Conservation (phyloP, 1,140 invertebrate species). For the Hypsibius dujardini region DNA sequence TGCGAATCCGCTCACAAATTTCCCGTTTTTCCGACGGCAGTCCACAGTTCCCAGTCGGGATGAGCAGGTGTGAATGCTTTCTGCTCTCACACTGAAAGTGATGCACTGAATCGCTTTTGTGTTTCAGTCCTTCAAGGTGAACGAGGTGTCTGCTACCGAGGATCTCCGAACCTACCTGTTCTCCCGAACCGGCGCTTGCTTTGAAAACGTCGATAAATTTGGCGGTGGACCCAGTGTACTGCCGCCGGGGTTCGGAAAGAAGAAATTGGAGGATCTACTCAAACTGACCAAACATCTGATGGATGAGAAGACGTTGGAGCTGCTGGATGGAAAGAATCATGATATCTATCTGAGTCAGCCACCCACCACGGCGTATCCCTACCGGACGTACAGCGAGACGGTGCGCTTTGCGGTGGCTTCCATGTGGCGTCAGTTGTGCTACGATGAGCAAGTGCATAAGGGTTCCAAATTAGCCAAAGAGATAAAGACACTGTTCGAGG, state of each 20-base stretch:
- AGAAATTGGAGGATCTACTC: slow-evolving; percentile 15
- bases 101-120: too few species aligned
- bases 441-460: slow-evolving; percentile 49
- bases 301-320: slow-evolving; percentile 5
- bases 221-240: neutral
- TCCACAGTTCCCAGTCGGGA: neutral
- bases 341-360: slow-evolving; percentile 28
- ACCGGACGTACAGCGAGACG: slow-evolving; percentile 80
- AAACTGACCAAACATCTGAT: slow-evolving; percentile 13
- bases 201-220: slow-evolving; percentile 15
- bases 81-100: too few species aligned
- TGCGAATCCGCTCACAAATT: neutral
- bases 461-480: slow-evolving; percentile 19
- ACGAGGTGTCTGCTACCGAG: neutral
- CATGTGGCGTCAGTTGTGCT: slow-evolving; percentile 67
- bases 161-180: slow-evolving; percentile 1
- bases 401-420: slow-evolving; percentile 82
- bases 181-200: neutral
- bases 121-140: too few species aligned
- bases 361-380: slow-evolving; percentile 55
- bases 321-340: neutral
- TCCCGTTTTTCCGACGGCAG: slow-evolving; percentile 9
- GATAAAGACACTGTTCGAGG: slow-evolving; percentile 19
- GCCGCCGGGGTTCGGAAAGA: slow-evolving; percentile 9
- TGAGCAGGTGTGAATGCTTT: neutral